phyloP scores from a whole-genome alignment of 2,797 vertebrate species.

The Lacerta agilis region DNA sequence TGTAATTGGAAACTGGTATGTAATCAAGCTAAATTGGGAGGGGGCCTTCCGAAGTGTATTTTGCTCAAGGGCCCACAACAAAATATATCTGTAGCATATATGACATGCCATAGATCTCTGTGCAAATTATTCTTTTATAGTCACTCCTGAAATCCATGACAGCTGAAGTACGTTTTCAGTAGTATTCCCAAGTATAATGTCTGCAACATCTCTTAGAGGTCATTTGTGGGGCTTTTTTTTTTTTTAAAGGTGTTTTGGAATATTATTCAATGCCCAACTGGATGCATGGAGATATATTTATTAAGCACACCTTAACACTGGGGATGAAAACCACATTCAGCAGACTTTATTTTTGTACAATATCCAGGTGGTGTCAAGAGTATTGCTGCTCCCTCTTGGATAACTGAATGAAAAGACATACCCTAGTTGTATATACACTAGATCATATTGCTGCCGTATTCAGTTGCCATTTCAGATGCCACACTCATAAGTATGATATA shows the following conservation, averaged over 20 bases:
- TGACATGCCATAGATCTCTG: not conserved
- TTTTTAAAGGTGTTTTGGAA: not conserved
- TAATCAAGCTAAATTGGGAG: too few relatives aligned
- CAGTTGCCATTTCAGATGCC: constrained; percentile 4
- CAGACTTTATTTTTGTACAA: not conserved
- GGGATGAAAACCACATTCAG: not conserved
- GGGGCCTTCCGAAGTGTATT: too few relatives aligned
- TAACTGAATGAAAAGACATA: not conserved
- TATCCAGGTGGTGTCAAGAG: not conserved
- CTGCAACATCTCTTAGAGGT: not conserved
- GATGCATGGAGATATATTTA: not conserved
- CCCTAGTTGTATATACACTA: not conserved
- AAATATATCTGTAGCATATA: not conserved
- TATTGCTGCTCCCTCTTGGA: not conserved
- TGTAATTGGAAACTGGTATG: too few relatives aligned
- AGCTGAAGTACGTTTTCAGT: not conserved
- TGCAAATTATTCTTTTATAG: not conserved
- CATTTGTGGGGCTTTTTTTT: not conserved
- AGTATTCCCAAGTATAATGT: not conserved
- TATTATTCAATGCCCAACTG: constrained; percentile 1
- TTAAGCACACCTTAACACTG: not conserved
- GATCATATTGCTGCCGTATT: not conserved
- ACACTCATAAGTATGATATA: not conserved
- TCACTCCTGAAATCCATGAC: not conserved
- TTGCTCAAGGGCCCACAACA: too few relatives aligned